These are phyloP conservation scores for Pyrocoelia pectoralis DNA, from an alignment of 2,888 invertebrate genomes.

Conservation along the genomic window DNA sequence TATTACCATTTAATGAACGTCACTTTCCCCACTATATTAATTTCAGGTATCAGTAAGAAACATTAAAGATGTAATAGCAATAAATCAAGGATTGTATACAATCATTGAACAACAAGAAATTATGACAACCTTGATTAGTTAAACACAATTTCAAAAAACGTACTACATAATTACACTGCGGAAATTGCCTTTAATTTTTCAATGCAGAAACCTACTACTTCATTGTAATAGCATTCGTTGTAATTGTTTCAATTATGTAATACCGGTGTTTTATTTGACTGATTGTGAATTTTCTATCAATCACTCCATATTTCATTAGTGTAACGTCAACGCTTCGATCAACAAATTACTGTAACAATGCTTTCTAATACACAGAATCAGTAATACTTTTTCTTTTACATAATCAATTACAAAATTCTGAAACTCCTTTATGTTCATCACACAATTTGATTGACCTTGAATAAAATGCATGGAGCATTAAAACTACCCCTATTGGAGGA, in stretches of 20 bases:
- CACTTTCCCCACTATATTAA: conserved; percentile 32
- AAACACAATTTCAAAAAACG: conserved; percentile 16
- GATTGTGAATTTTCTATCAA: background rate
- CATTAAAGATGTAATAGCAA: conserved; percentile 8
- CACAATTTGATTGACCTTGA: too few species aligned
- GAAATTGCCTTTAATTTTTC: conserved; percentile 23
- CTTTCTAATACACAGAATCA: too few species aligned
- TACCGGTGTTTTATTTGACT: background rate
- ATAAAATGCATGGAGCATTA: too few species aligned
- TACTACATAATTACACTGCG: conserved; percentile 4
- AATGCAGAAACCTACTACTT: background rate
- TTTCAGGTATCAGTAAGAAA: conserved; percentile 17
- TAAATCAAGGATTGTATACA: background rate
- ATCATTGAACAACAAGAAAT: conserved; percentile 2
- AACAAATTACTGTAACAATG: too few species aligned
- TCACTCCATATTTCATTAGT: too few species aligned
- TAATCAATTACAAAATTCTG: too few species aligned
- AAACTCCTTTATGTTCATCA: too few species aligned
- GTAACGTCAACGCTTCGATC: too few species aligned
- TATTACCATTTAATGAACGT: conserved; percentile 35
- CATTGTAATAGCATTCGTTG: background rate
- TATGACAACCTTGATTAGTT: conserved; percentile 19
- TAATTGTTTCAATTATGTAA: background rate
- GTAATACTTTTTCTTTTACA: too few species aligned
- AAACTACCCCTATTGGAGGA: too few species aligned